phyloP scores from a whole-genome alignment of 1,140 invertebrate species.

The Cyphomyrmex costatus region DNA sequence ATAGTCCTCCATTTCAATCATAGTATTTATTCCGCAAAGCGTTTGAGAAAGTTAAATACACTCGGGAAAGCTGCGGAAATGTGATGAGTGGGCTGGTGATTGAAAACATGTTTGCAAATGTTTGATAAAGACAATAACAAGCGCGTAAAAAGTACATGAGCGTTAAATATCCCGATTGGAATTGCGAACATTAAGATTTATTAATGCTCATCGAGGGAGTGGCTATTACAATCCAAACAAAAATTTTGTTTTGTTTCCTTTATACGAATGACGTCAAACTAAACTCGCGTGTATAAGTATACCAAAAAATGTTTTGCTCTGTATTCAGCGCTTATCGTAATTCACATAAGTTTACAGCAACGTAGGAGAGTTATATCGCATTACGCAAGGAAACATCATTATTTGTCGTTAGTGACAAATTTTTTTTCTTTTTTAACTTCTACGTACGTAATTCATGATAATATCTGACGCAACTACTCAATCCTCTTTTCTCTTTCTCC shows the following conservation, averaged over 20 bases:
- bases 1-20: not conserved
- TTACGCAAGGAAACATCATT: not conserved
- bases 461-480: constrained; percentile 27
- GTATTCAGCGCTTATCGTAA: constrained; percentile 17
- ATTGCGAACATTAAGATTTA: not conserved
- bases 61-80: not conserved
- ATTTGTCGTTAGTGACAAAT: not conserved
- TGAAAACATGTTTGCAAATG: not conserved
- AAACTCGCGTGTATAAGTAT: not conserved
- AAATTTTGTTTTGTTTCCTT: not conserved
- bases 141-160: constrained; percentile 6
- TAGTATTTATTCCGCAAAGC: not conserved
- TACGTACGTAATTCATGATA: constrained; percentile 33
- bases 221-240: not conserved
- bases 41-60: not conserved
- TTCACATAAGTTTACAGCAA: not conserved
- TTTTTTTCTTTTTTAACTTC: not conserved
- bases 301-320: constrained; percentile 28
- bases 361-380: not conserved
- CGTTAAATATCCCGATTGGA: not conserved
- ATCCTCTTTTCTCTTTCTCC: not conserved
- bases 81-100: not conserved
- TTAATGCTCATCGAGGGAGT: not conserved
- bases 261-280: constrained; percentile 12
- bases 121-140: constrained; percentile 20